phyloP scores from a whole-genome alignment of 2,888 invertebrate genomes.

The Amphipyra tragopoginis region DNA sequence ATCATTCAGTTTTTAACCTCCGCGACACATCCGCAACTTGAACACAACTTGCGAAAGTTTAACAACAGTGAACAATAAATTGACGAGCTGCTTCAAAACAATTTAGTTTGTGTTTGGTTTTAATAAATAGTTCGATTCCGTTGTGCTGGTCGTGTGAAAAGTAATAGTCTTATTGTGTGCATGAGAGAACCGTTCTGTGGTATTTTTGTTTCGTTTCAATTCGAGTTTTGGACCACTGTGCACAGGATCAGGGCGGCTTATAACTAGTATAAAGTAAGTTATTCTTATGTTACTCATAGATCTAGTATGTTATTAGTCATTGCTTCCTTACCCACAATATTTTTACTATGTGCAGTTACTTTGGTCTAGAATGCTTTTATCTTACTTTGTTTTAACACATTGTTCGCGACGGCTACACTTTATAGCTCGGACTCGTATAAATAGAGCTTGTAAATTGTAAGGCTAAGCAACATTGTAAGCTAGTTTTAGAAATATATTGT shows the following conservation, averaged over 20 bases:
- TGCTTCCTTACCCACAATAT: conserved; percentile 17
- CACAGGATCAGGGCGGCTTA: conserved; percentile 56
- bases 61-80: conserved; percentile 57
- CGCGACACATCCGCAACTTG: conserved; percentile 72
- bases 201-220: conserved; percentile 80
- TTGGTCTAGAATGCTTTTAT: conserved; percentile 25
- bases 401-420: conserved; percentile 36
- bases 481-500: conserved; percentile 25
- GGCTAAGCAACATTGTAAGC: conserved; percentile 36
- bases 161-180: conserved; percentile 78
- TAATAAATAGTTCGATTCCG: conserved; percentile 69
- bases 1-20: conserved; percentile 78
- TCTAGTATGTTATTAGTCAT: neutral
- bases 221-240: conserved; percentile 78
- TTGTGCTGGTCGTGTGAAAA: conserved; percentile 79
- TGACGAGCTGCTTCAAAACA: conserved; percentile 39
- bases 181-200: conserved; percentile 78
- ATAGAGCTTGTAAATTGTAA: conserved; percentile 51
- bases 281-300: neutral
- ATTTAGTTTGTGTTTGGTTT: conserved; percentile 70
- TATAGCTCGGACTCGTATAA: conserved; percentile 39
- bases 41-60: conserved; percentile 72
- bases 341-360: conserved; percentile 8
- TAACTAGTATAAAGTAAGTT: conserved; percentile 51
- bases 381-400: conserved; percentile 45